These are phyloP conservation scores for Sigmodon hispidus DNA, from an alignment of 2,113 vertebrate species.

Conservation along the genomic window DNA sequence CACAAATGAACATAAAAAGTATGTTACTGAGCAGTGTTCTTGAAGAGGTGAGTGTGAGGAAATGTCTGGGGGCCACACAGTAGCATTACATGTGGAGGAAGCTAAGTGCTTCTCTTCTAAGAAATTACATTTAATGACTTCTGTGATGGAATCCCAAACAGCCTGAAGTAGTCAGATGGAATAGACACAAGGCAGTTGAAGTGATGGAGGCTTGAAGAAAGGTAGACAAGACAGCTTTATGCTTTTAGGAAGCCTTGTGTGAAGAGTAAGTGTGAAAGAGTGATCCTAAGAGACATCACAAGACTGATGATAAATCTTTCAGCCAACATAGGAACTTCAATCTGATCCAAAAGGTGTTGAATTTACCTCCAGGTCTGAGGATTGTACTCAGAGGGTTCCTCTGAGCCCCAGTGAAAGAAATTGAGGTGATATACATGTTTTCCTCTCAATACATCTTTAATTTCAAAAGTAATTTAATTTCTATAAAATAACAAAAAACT, in stretches of 20 bases:
- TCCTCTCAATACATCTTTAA: not conserved
- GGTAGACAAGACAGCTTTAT: not conserved
- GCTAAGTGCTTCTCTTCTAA: not conserved
- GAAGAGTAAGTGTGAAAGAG: not conserved
- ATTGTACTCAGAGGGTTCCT: not conserved
- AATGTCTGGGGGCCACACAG: not conserved
- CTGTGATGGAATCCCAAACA: not conserved
- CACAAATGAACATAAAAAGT: conserved; percentile 12
- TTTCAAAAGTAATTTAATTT: not conserved
- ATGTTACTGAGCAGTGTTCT: conserved; percentile 18
- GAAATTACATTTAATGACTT: not conserved
- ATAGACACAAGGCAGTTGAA: not conserved
- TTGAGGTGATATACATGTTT: not conserved
- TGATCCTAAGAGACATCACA: not conserved
- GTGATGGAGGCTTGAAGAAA: not conserved
- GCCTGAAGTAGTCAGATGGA: not conserved
- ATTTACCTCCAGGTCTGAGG: not conserved
- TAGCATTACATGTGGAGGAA: not conserved
- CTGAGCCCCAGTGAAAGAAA: not conserved
- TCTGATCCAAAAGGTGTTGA: not conserved
- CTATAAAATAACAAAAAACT: not conserved
- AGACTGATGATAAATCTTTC: not conserved
- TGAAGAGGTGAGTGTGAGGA: not conserved
- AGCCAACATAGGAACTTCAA: not conserved
- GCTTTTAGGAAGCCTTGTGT: not conserved